A percentile compares a stretch with the other conserved stretches of the same genome.
phyloP scores from a whole-genome alignment of 2,797 vertebrate genomes.

The Coregonus suidteri region DNA sequence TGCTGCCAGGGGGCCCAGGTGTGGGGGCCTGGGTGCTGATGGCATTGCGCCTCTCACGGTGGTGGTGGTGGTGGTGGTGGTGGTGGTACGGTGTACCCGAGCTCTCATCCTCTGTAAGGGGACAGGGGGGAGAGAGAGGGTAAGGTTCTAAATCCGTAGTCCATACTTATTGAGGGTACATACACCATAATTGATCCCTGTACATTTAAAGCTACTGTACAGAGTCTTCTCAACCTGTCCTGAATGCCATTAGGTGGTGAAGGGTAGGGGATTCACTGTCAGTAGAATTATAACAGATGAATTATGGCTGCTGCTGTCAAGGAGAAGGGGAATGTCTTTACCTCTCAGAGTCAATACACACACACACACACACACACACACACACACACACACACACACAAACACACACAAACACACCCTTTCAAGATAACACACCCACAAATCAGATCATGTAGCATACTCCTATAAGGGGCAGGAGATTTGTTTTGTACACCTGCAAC shows the following conservation, averaged over 20 bases:
- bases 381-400: not conserved
- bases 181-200: not conserved
- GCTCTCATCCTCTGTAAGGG: conserved; percentile 89
- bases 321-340: conserved; percentile 17
- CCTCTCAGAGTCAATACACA: conserved; percentile 15
- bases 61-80: conserved; percentile 66
- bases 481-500: conserved; percentile 50
- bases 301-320: conserved; percentile 2
- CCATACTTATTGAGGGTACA: not conserved
- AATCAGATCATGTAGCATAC: conserved; percentile 40
- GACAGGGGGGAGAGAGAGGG: conserved; percentile 11
- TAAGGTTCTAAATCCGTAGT: not conserved
- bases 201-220: not conserved
- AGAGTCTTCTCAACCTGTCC: not conserved
- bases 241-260: not conserved
- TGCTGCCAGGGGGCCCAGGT: conserved; percentile 77
- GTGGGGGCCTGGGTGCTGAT: conserved; percentile 85
- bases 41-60: conserved; percentile 93
- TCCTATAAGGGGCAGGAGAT: conserved; percentile 39
- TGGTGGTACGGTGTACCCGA: conserved; percentile 83
- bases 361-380: conserved; percentile 17
- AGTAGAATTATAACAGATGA: conserved; percentile 14
- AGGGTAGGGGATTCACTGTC: not conserved
- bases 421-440: conserved; percentile 14
- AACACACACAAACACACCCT: no score